Percentiles rank a stretch among this genome's conserved stretches.
These are phyloP conservation scores for Leptinotarsa defecta DNA, from an alignment of 1,140 invertebrate species.

Conservation along the genomic window DNA sequence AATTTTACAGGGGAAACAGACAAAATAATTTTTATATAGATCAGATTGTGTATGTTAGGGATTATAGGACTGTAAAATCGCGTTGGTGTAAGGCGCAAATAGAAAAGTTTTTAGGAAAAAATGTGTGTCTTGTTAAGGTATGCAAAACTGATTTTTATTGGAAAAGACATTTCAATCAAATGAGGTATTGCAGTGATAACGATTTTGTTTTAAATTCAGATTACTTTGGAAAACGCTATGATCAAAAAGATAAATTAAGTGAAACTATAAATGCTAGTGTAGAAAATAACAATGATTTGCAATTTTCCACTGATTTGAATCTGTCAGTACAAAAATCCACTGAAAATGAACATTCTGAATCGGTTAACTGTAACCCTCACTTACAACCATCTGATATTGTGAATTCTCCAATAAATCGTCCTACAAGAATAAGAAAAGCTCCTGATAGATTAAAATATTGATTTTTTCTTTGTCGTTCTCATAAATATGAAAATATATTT, in stretches of 20 bases:
- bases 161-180: constrained; percentile 10
- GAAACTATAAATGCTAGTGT: not conserved
- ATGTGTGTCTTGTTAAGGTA: not conserved
- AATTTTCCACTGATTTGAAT: not conserved
- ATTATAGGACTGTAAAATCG: constrained; percentile 9
- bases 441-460: constrained; percentile 1
- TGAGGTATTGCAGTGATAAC: not conserved
- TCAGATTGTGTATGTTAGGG: constrained; percentile 1
- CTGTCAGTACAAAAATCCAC: not conserved
- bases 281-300: not conserved
- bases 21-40: constrained; percentile 3
- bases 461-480: no score
- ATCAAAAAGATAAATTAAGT: not conserved
- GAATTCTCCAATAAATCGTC: not conserved
- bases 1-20: not conserved
- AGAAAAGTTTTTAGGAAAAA: not conserved
- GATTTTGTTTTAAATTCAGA: not conserved
- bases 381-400: not conserved
- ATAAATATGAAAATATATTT: no score
- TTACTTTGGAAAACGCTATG: not conserved
- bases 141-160: not conserved
- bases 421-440: not conserved
- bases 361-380: not conserved
- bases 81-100: not conserved
- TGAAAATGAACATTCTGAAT: not conserved